Base-by-base conservation (phyloP, 2,113 vertebrate species). In the Vulpes lagopus region DNA sequence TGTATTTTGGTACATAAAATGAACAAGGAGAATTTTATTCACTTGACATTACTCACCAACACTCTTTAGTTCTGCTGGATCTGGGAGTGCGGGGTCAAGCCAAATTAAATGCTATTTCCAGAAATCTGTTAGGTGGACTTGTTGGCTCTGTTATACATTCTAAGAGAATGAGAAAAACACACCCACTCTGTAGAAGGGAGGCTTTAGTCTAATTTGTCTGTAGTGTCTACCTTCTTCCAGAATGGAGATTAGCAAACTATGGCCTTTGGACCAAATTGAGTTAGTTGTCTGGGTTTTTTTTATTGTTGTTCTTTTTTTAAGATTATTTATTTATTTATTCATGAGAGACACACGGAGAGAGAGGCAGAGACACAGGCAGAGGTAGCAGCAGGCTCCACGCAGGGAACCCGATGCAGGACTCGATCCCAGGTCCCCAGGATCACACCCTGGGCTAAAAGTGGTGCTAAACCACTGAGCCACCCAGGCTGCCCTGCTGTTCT, bases 81-180 rank as follows among this genome's bases (percentile, higher is more conserved):
- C 62, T 71, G 32, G 6, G 27, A 95, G 32, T 93, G 25, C 76
- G 62, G 82, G 67, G 16, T 82, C 67, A 92, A 94, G 65, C 83
- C 87, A 97, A 95, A 91, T 89, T 96, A 97, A 97, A 94, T 93
- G 76, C 78, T 94, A 71, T 95, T 96, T 96, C 67, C 91, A 97
- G 92, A 98, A 96, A 76, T 96, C 62, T 93, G 74, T 69, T 90
- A 76, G 76, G 69, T 69, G 27, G 80, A 95, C 90, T 88, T 95
- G 22, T 76, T 93, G 83, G 89, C 86, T 81, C 51, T 83, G 32
- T 95, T 81, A 57, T 2, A 57, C 59, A 57, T 80, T 83, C 95
- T 78, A 81, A 59, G 67, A 96, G 65, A 93, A 94, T 94, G 92
- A 74, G 96, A 97, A 97, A 96, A 97, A 96, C 92, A 95, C 32